These are phyloP conservation scores for Tragelaphus oryx DNA, from an alignment of 2,797 vertebrate genomes.

Conservation along the genomic window DNA sequence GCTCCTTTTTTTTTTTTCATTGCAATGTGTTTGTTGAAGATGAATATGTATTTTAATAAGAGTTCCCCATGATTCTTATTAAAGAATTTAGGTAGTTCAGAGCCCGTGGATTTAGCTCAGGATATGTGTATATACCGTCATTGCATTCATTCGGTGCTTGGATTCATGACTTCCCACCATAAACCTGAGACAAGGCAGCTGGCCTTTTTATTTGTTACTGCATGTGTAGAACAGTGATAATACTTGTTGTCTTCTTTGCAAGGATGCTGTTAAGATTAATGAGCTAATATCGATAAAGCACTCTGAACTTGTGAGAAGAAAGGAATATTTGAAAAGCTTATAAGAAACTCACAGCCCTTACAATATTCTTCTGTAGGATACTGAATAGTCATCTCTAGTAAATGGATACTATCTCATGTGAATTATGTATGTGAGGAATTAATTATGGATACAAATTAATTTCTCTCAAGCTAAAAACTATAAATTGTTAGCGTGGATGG, in stretches of 20 bases:
- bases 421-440: not conserved
- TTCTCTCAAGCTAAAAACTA: not conserved
- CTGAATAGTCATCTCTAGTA: not conserved
- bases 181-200: not conserved
- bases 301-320: constrained; percentile 33
- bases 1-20: not conserved
- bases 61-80: not conserved
- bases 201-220: constrained; percentile 43
- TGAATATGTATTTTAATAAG: not conserved
- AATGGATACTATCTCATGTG: not conserved
- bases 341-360: not conserved
- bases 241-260: constrained; percentile 45
- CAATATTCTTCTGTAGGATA: not conserved
- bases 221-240: constrained; percentile 6
- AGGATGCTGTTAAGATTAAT: constrained; percentile 60
- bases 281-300: constrained; percentile 52
- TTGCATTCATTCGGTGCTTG: not conserved
- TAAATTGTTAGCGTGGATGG: not conserved
- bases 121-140: not conserved
- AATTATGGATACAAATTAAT: not conserved
- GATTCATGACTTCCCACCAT: not conserved
- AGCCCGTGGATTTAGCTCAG: not conserved
- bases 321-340: not conserved
- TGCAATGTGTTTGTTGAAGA: not conserved
- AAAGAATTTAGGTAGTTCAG: not conserved